Conservation (phyloP, 2,888 invertebrate species). For the Stegophylla sp. region DNA sequence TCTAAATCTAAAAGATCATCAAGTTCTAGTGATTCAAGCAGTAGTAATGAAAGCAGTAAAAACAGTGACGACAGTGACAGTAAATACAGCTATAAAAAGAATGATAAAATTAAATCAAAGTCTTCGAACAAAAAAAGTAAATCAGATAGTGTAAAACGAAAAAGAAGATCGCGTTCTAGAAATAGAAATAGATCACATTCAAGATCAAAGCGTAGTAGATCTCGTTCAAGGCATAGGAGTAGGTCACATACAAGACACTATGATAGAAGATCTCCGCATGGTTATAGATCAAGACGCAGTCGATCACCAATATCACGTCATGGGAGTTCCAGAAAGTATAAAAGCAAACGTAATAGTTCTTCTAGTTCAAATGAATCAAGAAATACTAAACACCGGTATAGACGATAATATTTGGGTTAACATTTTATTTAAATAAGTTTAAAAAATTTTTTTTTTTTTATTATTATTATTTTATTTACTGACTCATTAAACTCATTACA, state of each 20-base stretch:
- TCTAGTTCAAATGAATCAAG: constrained; percentile 49
- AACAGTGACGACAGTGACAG: constrained; percentile 10
- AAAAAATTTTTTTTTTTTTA: not conserved
- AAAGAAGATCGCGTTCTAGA: constrained; percentile 35
- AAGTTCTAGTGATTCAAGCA: constrained; percentile 36
- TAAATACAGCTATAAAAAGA: constrained; percentile 37
- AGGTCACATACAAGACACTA: constrained; percentile 27
- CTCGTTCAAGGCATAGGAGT: constrained; percentile 37
- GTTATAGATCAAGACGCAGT: constrained; percentile 47
- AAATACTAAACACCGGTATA: constrained; percentile 31
- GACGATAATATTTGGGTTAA: constrained; percentile 17
- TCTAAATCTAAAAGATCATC: constrained; percentile 33
- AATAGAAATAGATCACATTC: constrained; percentile 34
- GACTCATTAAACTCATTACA: not conserved
- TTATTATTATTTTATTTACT: not conserved
- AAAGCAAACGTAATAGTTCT: constrained; percentile 46
- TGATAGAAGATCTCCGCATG: constrained; percentile 34
- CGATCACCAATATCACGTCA: constrained; percentile 30
- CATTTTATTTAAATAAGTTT: not conserved
- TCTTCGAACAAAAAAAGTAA: constrained; percentile 19
- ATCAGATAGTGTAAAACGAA: not conserved
- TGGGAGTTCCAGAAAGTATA: constrained; percentile 38
- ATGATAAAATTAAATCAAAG: constrained; percentile 30
- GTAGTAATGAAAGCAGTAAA: constrained; percentile 33
- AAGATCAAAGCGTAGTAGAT: constrained; percentile 41